phyloP scores from a whole-genome alignment of 2,888 invertebrate species.

The Tenthredo amoena region DNA sequence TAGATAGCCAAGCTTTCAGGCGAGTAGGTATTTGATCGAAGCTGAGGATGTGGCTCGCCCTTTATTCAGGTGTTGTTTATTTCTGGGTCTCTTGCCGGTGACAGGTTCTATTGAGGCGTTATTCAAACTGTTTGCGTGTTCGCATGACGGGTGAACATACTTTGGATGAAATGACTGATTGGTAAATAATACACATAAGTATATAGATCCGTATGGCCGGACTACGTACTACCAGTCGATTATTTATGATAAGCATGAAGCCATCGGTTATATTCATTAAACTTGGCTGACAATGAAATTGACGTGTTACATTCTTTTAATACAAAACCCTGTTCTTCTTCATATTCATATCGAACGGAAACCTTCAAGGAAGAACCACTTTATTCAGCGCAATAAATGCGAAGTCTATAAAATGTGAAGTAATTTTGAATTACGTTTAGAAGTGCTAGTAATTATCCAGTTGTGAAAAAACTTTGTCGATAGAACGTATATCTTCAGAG shows the following conservation, averaged over 20 bases:
- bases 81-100: background rate
- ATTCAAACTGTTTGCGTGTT: background rate
- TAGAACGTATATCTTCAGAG: too few species aligned
- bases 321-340: background rate
- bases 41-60: background rate
- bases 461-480: too few species aligned
- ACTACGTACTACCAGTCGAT: background rate
- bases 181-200: background rate
- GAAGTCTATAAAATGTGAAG: too few species aligned
- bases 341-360: too few species aligned
- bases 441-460: too few species aligned
- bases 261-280: background rate
- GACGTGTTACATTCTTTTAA: background rate
- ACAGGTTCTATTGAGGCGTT: background rate
- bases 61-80: conserved; percentile 1
- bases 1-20: background rate
- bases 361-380: too few species aligned
- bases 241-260: background rate
- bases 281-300: background rate
- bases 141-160: conserved; percentile 5
- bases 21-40: background rate
- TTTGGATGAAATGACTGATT: background rate
- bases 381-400: too few species aligned
- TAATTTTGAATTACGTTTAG: too few species aligned
- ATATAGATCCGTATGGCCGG: background rate